Percentiles rank a stretch among this genome's conserved stretches.
These are phyloP conservation scores for Rhagonycha fulva DNA, from an alignment of 2,888 invertebrate genomes.

Conservation along the genomic window DNA sequence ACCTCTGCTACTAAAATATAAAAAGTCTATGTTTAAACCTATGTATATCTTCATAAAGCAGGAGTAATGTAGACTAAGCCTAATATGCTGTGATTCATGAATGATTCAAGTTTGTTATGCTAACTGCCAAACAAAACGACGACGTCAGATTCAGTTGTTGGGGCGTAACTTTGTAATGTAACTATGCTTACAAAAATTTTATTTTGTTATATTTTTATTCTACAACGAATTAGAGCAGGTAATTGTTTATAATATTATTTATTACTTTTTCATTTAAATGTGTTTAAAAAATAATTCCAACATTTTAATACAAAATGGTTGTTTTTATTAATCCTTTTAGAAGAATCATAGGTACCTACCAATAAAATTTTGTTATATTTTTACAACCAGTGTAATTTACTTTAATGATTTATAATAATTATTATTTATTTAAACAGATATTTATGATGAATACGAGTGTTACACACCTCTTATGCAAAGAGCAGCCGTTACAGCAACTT, in stretches of 20 bases:
- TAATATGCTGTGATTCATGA: conserved; percentile 3
- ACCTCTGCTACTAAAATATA: no score
- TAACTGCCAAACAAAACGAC: not conserved
- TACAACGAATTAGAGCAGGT: conserved; percentile 30
- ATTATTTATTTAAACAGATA: conserved; percentile 42
- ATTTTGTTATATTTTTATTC: conserved; percentile 35
- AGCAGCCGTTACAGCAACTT: conserved; percentile 78
- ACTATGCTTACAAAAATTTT: conserved; percentile 35
- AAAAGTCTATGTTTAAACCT: no score
- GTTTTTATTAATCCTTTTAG: not conserved
- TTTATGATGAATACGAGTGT: conserved; percentile 71
- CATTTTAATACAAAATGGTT: conserved; percentile 9
- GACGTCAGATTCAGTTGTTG: conserved; percentile 18
- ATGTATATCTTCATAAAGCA: not conserved
- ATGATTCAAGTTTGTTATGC: not conserved
- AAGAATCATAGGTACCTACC: not conserved
- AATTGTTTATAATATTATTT: conserved; percentile 5
- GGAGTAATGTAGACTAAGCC: not conserved
- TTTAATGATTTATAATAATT: conserved; percentile 10
- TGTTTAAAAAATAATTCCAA: not conserved
- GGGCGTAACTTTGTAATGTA: conserved; percentile 41
- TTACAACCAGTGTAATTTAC: not conserved
- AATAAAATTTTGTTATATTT: not conserved
- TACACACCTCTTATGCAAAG: conserved; percentile 76
- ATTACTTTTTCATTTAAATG: not conserved